Conservation (phyloP, 2,888 invertebrate genomes). For the Glaucopsyche alexis region DNA sequence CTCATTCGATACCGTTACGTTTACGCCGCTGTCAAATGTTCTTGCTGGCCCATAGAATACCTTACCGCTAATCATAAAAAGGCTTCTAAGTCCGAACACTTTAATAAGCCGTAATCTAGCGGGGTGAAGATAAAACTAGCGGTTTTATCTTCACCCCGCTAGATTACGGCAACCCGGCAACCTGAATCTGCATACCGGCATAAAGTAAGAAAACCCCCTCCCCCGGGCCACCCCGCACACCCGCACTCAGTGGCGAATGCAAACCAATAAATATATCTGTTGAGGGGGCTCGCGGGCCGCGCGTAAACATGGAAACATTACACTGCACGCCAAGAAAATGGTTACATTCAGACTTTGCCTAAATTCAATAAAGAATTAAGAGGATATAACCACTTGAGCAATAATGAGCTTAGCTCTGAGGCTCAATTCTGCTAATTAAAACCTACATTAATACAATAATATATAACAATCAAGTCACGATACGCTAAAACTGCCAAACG, state of each 20-base stretch:
- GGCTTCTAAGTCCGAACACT: constrained; percentile 2
- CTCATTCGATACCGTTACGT: too few relatives aligned
- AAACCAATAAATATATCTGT: constrained; percentile 69
- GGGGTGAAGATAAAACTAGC: constrained; percentile 33
- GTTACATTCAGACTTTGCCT: too few relatives aligned
- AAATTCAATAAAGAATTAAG: too few relatives aligned
- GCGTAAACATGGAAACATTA: constrained; percentile 45
- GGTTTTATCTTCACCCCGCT: too few relatives aligned
- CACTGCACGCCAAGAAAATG: constrained; percentile 38
- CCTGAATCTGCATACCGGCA: constrained; percentile 55
- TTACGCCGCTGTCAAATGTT: too few relatives aligned
- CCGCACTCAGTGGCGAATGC: constrained; percentile 62
- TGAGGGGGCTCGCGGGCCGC: constrained; percentile 49
- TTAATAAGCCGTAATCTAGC: constrained; percentile 20
- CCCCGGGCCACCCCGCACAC: constrained; percentile 50
- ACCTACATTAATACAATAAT: too few relatives aligned
- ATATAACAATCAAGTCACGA: too few relatives aligned
- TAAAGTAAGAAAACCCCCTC: constrained; percentile 68
- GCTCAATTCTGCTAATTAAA: too few relatives aligned
- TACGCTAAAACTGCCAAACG: too few relatives aligned
- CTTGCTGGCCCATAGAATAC: too few relatives aligned
- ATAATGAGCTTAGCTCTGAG: not conserved
- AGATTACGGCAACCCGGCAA: constrained; percentile 33
- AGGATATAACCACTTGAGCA: too few relatives aligned
- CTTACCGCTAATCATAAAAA: constrained; percentile 6